Conservation (phyloP, 2,888 invertebrate species). For the Brachylomia viminalis region DNA sequence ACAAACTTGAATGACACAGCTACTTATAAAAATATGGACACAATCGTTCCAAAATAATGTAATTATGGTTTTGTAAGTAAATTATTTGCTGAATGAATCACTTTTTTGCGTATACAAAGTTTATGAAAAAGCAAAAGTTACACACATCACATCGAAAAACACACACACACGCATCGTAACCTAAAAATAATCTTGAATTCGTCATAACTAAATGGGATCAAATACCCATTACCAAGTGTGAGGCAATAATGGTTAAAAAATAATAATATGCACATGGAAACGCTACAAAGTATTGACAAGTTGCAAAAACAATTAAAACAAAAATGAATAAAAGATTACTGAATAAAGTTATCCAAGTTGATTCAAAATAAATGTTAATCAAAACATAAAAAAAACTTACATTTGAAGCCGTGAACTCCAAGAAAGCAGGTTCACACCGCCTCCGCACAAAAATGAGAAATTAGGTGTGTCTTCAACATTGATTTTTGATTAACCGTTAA, state of each 20-base stretch:
- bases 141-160: too few species aligned
- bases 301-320: neutral
- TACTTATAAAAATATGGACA: constrained; percentile 11
- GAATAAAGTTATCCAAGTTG: neutral
- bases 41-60: constrained; percentile 19
- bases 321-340: neutral
- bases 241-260: neutral
- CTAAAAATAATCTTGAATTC: neutral
- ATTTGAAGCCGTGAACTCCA: constrained; percentile 10
- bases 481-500: constrained; percentile 56
- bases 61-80: neutral
- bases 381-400: constrained; percentile 11
- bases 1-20: constrained; percentile 35
- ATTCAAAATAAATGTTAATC: constrained; percentile 27
- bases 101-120: neutral
- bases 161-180: too few species aligned
- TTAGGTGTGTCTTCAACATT: constrained; percentile 52
- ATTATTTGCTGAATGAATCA: neutral
- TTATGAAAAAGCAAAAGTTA: neutral
- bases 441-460: constrained; percentile 41
- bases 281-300: neutral
- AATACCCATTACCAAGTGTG: too few species aligned
- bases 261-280: neutral
- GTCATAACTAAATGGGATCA: neutral
- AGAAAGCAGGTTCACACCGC: constrained; percentile 31